phyloP scores from a whole-genome alignment of 2,888 invertebrate genomes.

The Acronicta leporina region DNA sequence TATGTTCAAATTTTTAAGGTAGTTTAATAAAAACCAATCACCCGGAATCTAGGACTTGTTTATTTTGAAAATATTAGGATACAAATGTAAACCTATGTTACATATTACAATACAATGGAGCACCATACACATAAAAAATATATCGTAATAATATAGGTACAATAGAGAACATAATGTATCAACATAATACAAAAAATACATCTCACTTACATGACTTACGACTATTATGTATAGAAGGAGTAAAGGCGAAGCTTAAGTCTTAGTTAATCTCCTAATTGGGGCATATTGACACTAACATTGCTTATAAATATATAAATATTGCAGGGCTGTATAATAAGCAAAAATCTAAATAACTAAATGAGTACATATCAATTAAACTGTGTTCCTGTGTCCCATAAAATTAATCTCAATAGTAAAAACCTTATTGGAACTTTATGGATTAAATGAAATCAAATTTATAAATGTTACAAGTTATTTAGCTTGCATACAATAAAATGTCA shows the following conservation, averaged over 20 bases:
- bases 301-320: slow-evolving; percentile 44
- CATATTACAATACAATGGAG: slow-evolving; percentile 74
- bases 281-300: slow-evolving; percentile 56
- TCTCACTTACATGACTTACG: slow-evolving; percentile 68
- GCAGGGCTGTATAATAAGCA: slow-evolving; percentile 22
- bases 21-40: slow-evolving; percentile 46
- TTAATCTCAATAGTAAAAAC: too few relatives aligned
- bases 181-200: slow-evolving; percentile 72
- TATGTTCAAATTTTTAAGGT: too few relatives aligned
- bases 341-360: slow-evolving; percentile 4
- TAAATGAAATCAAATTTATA: background rate
- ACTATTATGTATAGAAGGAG: slow-evolving; percentile 75
- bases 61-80: slow-evolving; percentile 85
- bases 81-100: slow-evolving; percentile 85
- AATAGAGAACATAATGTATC: slow-evolving; percentile 54
- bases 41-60: slow-evolving; percentile 78
- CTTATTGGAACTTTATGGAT: too few relatives aligned
- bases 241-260: slow-evolving; percentile 79
- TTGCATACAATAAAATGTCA: background rate
- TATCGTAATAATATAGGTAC: slow-evolving; percentile 75
- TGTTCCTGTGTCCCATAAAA: background rate
- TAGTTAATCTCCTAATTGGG: slow-evolving; percentile 66
- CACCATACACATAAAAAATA: slow-evolving; percentile 84
- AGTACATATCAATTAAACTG: background rate
- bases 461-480: background rate